Conservation (phyloP, 2,797 vertebrate genomes). For the Argentina silus region DNA sequence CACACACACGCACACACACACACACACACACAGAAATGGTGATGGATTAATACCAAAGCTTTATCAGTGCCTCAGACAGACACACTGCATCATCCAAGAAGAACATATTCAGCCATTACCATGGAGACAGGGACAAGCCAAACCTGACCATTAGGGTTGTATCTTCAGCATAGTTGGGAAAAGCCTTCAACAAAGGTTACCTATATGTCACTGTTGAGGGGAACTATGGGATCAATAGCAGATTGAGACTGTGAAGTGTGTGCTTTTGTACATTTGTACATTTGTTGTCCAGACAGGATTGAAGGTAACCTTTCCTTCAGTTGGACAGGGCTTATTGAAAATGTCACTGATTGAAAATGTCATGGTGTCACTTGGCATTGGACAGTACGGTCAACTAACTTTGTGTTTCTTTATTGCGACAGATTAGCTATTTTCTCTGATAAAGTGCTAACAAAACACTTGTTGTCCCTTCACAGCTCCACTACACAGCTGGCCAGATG, state of each 20-base stretch:
- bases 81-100: conserved; percentile 53
- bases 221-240: conserved; percentile 41
- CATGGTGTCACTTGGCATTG: background rate
- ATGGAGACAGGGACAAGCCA: conserved; percentile 51
- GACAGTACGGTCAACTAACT: background rate
- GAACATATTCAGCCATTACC: conserved; percentile 37
- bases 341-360: conserved; percentile 15
- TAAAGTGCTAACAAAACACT: background rate
- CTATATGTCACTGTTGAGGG: conserved; percentile 50
- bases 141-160: conserved; percentile 50
- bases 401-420: background rate
- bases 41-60: conserved; percentile 68
- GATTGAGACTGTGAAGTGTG: background rate
- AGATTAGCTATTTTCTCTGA: background rate
- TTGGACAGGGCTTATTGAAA: conserved; percentile 6
- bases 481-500: conserved; percentile 87
- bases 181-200: conserved; percentile 39
- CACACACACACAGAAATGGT: conserved; percentile 22
- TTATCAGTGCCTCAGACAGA: conserved; percentile 61
- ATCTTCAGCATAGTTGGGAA: conserved; percentile 32
- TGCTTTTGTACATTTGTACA: background rate
- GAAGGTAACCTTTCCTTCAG: conserved; percentile 33
- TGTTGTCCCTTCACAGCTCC: conserved; percentile 63
- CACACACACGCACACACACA: conserved; percentile 8
- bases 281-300: background rate